Conservation (phyloP, 30 jellyfish, hydroid and myxozoan species). For the Aurelia coerulea region DNA sequence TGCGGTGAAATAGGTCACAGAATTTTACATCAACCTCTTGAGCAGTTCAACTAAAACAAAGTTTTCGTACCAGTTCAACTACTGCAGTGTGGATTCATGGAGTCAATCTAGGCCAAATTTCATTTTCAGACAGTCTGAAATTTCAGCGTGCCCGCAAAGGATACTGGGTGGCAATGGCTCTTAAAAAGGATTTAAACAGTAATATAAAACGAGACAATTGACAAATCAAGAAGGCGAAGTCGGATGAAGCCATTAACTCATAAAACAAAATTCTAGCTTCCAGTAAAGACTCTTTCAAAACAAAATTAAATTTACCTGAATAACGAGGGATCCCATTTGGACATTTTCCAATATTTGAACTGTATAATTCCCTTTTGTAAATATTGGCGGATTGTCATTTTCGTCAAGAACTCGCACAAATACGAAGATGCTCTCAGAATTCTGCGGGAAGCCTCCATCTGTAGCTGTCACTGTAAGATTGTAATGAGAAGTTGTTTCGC, state of each 20-base stretch:
- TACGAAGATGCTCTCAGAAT: slow-evolving; percentile 35
- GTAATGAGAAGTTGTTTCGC: slow-evolving; percentile 64
- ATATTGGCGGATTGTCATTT: slow-evolving; percentile 84
- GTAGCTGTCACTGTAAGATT: slow-evolving; percentile 64
- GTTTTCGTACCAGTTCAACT: too few species aligned
- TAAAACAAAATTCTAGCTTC: neutral
- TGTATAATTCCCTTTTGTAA: slow-evolving; percentile 23
- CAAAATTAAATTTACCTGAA: slow-evolving; percentile 15
- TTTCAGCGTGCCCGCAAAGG: too few species aligned
- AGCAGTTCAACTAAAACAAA: too few species aligned
- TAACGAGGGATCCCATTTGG: slow-evolving; percentile 23
- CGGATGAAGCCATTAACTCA: neutral
- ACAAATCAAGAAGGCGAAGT: neutral
- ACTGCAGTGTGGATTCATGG: too few species aligned
- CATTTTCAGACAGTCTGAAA: too few species aligned
- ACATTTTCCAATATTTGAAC: slow-evolving; percentile 44
- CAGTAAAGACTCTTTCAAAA: too few species aligned
- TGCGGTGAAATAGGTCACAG: too few species aligned
- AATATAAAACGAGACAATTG: too few species aligned
- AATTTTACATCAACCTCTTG: too few species aligned
- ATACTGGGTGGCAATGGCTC: too few species aligned
- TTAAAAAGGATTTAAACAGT: too few species aligned
- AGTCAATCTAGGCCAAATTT: too few species aligned
- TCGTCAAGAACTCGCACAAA: slow-evolving; percentile 55
- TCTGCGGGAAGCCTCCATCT: slow-evolving; percentile 74